Conservation (phyloP, 2,797 vertebrate species). For the Podarcis lilfordi region DNA sequence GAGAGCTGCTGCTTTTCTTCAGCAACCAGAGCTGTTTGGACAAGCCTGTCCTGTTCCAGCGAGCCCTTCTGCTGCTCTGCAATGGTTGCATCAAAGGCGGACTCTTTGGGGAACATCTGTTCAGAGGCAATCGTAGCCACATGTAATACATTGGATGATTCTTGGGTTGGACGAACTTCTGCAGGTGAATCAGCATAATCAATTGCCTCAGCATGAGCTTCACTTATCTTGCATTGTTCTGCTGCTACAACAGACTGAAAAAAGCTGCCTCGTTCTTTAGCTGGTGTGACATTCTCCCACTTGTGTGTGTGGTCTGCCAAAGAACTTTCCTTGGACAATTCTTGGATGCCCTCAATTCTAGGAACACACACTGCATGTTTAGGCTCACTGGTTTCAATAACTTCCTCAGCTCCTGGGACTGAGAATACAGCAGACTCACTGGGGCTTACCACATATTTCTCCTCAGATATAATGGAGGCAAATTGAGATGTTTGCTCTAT, state of each 20-base stretch:
- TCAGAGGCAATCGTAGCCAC: conserved; percentile 77
- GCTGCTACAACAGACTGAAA: conserved; percentile 80
- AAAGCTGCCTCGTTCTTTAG: conserved; percentile 83
- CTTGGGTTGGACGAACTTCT: conserved; percentile 66
- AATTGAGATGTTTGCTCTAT: conserved; percentile 73
- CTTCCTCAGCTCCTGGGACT: conserved; percentile 60
- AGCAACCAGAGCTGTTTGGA: conserved; percentile 73
- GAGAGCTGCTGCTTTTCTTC: conserved; percentile 80
- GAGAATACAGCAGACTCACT: conserved; percentile 71
- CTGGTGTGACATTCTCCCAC: conserved; percentile 78
- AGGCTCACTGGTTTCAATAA: conserved; percentile 73
- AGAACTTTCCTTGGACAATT: conserved; percentile 81
- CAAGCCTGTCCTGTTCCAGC: conserved; percentile 71
- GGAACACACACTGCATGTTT: conserved; percentile 79
- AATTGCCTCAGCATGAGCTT: conserved; percentile 76
- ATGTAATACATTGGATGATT: conserved; percentile 62
- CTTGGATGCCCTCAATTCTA: conserved; percentile 77
- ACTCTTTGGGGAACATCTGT: conserved; percentile 77
- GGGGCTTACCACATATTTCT: conserved; percentile 75
- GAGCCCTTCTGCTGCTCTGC: conserved; percentile 72
- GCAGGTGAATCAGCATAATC: conserved; percentile 69
- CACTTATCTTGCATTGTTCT: conserved; percentile 76
- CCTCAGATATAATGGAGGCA: conserved; percentile 80
- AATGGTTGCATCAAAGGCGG: conserved; percentile 58
- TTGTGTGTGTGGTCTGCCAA: conserved; percentile 70